Evolutionary conservation across 2,888 invertebrate genomes (phyloP).

Genomic region (Sminthurinus aureus): DNA sequence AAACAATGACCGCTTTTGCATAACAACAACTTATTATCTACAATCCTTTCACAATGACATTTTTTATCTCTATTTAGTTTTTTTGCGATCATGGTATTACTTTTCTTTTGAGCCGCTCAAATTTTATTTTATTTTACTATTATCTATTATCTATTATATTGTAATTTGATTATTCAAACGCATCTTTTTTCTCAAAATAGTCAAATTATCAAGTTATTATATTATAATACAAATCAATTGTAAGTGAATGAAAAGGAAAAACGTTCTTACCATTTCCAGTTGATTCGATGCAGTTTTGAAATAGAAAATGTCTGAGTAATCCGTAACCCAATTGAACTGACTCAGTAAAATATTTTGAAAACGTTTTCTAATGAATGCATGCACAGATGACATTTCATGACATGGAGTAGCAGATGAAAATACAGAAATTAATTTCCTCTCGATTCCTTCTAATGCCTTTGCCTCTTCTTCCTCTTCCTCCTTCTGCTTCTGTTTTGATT

Average conservation of each 20-base stretch:
- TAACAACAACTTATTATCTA: not conserved
- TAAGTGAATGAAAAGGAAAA: not conserved
- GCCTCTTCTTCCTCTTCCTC: not conserved
- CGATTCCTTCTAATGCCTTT: not conserved
- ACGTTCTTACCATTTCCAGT: conserved; percentile 36
- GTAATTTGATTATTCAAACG: not conserved
- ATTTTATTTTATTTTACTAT: not conserved
- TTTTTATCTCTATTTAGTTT: not conserved
- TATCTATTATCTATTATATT: too few relatives aligned
- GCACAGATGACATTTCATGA: conserved; percentile 42
- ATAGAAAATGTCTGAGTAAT: conserved; percentile 45
- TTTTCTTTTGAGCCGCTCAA: too few relatives aligned
- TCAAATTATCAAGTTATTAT: not conserved
- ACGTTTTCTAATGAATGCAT: conserved; percentile 50
- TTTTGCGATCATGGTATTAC: not conserved
- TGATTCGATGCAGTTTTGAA: conserved; percentile 38
- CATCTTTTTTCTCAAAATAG: not conserved
- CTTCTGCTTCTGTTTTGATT: conserved; percentile 60
- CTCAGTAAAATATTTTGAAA: conserved; percentile 49
- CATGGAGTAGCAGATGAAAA: conserved; percentile 48
- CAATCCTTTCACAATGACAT: not conserved
- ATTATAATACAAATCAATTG: not conserved
- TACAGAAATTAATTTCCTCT: not conserved
- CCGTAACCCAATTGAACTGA: conserved; percentile 48
- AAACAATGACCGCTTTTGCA: not conserved